Evolutionary conservation across 37 sponge, comb jelly and placozoan species (phyloP).

Genomic region (Beroe forskalii): DNA sequence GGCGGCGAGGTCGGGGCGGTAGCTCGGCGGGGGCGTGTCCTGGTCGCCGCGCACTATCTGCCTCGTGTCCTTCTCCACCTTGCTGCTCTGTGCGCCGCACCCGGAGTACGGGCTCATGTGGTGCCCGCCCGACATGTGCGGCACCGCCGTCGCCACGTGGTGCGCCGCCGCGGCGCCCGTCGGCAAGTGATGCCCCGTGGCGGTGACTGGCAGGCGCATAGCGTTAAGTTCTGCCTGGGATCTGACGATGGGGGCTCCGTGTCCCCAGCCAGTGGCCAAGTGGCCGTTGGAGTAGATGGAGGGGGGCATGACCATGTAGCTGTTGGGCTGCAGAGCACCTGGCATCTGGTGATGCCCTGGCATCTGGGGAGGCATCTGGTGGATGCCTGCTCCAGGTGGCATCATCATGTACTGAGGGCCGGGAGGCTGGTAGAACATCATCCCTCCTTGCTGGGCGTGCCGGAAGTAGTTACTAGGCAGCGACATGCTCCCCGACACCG

Average conservation of each 20-base stretch:
- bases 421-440: slow-evolving; percentile 55
- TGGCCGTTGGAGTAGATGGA: slow-evolving; percentile 47
- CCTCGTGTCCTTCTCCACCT: slow-evolving; percentile 21
- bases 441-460: background rate
- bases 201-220: slow-evolving; percentile 27
- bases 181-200: background rate
- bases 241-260: slow-evolving; percentile 26
- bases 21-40: slow-evolving; percentile 46
- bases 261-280: slow-evolving; percentile 31
- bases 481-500: background rate
- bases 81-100: background rate
- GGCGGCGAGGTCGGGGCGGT: background rate
- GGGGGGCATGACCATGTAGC: slow-evolving; percentile 20
- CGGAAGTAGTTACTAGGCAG: slow-evolving; percentile 19
- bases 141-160: background rate
- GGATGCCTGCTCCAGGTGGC: slow-evolving; percentile 16
- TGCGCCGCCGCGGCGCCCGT: background rate
- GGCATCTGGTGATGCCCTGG: slow-evolving; percentile 57
- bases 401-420: slow-evolving; percentile 40
- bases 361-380: slow-evolving; percentile 43
- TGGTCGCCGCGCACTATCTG: slow-evolving; percentile 26
- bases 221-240: background rate
- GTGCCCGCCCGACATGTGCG: background rate
- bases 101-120: background rate
- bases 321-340: background rate